A percentile compares a stretch with the other conserved stretches of the same genome.
Conservation (phyloP, 1,140 invertebrate genomes). For the Cataglyphis hispanica region DNA sequence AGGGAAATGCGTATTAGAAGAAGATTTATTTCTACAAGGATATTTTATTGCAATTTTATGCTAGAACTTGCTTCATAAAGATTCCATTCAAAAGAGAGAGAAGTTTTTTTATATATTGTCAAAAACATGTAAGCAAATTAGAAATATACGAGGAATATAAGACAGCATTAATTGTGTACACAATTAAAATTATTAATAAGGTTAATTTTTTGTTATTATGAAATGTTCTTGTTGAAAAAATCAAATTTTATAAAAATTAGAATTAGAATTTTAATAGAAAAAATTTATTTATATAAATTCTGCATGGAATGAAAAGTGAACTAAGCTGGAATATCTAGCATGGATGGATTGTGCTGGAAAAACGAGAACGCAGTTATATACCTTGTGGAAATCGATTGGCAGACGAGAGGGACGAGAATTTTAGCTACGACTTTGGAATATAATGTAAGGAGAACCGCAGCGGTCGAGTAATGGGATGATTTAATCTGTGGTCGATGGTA, state of each 20-base stretch:
- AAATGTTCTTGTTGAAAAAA: not conserved
- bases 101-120: constrained; percentile 77
- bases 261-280: no score
- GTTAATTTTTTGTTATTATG: not conserved
- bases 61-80: constrained; percentile 79
- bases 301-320: not conserved
- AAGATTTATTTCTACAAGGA: not conserved
- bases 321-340: not conserved
- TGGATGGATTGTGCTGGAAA: constrained; percentile 42
- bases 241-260: constrained; percentile 1
- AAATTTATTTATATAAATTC: no score
- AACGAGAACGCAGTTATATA: constrained; percentile 28
- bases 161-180: not conserved
- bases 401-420: constrained; percentile 55
- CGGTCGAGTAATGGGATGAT: constrained; percentile 68
- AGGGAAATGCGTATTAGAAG: not conserved
- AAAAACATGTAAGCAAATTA: constrained; percentile 67
- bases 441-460: constrained; percentile 67
- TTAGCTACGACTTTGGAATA: constrained; percentile 48
- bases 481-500: constrained; percentile 68
- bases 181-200: not conserved
- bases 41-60: constrained; percentile 36
- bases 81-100: constrained; percentile 65
- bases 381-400: constrained; percentile 53
- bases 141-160: not conserved